Base-by-base conservation (phyloP, 1,140 invertebrate genomes). In the Holcopasites calliopsidis region DNA sequence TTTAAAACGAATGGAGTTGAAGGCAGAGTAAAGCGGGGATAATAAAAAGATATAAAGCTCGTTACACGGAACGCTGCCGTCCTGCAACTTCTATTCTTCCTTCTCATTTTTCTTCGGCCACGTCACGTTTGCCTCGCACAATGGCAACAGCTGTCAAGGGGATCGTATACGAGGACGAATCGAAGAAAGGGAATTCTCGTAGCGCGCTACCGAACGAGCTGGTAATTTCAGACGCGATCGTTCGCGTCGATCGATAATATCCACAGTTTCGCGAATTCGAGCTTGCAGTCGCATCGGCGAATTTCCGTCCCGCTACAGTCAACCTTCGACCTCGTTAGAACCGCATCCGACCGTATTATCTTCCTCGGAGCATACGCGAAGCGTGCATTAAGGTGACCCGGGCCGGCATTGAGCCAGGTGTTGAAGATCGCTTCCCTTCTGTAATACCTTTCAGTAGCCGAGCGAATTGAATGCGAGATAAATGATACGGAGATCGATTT, bases 271-370 rank as follows among this genome's bases (percentile, higher is more conserved):
- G 60, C n/a, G 35, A 50, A 26, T 21, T 49, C 23, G 11, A 47
- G 23, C n/a, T n/a, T n/a, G n/a, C n/a, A n/a, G n/a, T n/a, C n/a
- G n/a, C n/a, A n/a, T n/a, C n/a, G n/a, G n/a, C 11, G 47, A 52
- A 50, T 54, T 52, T 64, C 47, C 47, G 16, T 23, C 23, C 28
- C 35, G 42, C 21, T 16, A 44, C 23, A 26, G 13, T 13, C 40
- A 55, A 57, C 35, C 55, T 68, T 40, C 55, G 75, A 77, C 69
- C 68, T 77, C 78, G 23, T 80, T 80, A 80, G 60, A 68, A 68
- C 40, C 49, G 35, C 76, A 69, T 80, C 69, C 42, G 50, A 33
- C 40, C 65, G 38, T 31, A 69, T 80, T 80, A 80, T 50, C 61
- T 38, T 74, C 47, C 3, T 4, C 23, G 40, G 3, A 18, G 64